phyloP scores from a whole-genome alignment of 2,113 vertebrate genomes.

The Tenrec ecaudatus region DNA sequence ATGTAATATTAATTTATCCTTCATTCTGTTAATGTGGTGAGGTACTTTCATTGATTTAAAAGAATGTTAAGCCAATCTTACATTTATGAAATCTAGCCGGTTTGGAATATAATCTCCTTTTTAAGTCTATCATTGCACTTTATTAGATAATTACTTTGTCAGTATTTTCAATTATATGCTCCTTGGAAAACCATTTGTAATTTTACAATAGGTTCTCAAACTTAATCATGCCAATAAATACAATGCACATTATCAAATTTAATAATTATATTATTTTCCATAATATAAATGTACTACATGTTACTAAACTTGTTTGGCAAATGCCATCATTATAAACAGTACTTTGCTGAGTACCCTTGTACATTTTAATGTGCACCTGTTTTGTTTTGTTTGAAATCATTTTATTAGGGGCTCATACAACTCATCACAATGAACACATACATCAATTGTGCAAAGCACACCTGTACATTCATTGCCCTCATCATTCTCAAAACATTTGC shows the following conservation, averaged over 20 bases:
- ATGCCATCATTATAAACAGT: not conserved
- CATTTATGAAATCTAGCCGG: constrained; percentile 29
- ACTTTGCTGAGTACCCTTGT: not conserved
- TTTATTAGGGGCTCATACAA: too few relatives aligned
- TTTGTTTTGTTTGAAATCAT: too few relatives aligned
- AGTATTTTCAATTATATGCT: not conserved
- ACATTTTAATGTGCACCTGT: not conserved
- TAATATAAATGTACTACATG: not conserved
- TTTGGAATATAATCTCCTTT: not conserved
- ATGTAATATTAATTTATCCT: too few relatives aligned
- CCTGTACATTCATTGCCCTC: too few relatives aligned
- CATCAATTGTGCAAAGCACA: too few relatives aligned
- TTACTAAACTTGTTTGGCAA: constrained; percentile 43
- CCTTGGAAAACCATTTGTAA: not conserved
- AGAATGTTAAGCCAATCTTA: not conserved
- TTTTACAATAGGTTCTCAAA: not conserved
- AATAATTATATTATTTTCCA: not conserved
- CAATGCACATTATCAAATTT: not conserved
- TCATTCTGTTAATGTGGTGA: too few relatives aligned
- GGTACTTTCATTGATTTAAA: constrained; percentile 1
- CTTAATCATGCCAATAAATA: constrained; percentile 18
- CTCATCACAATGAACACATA: too few relatives aligned
- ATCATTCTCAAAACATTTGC: too few relatives aligned
- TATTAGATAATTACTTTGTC: not conserved
- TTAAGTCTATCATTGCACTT: constrained; percentile 30